These are phyloP conservation scores for Cranoglanis bouderius DNA, from an alignment of 2,113 vertebrate genomes.

Conservation along the genomic window DNA sequence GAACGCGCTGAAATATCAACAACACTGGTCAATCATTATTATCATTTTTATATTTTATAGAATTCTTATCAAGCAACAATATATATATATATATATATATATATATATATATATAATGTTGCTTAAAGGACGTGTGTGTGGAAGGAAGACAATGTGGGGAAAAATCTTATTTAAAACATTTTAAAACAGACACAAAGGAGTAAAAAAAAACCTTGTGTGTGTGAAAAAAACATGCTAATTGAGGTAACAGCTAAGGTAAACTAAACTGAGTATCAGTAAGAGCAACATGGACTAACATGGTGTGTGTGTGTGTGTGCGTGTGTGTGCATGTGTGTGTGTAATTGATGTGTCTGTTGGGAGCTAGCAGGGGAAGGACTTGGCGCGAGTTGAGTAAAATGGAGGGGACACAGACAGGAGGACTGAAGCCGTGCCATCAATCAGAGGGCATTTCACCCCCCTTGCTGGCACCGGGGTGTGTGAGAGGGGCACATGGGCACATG, in stretches of 20 bases:
- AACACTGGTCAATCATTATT: background rate
- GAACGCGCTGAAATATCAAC: background rate
- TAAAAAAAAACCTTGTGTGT: background rate
- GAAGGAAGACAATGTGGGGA: slow-evolving; percentile 44
- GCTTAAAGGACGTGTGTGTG: slow-evolving; percentile 29
- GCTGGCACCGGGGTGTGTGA: slow-evolving; percentile 61
- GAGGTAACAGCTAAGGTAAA: background rate
- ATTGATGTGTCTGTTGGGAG: slow-evolving; percentile 79
- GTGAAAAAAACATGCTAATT: slow-evolving; percentile 41
- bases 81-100: too few relatives aligned
- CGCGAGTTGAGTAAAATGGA: slow-evolving; percentile 67
- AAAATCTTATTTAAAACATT: background rate
- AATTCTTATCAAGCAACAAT: background rate
- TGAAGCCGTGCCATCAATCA: slow-evolving; percentile 79
- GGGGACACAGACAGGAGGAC: slow-evolving; percentile 61
- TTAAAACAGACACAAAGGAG: background rate
- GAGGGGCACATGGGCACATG: slow-evolving; percentile 62
- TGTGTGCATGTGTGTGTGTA: slow-evolving; percentile 63
- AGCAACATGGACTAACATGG: background rate
- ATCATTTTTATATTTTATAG: background rate
- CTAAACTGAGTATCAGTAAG: background rate
- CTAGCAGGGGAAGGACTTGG: slow-evolving; percentile 61
- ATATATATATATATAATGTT: background rate
- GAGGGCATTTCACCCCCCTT: slow-evolving; percentile 75
- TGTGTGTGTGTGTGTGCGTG: slow-evolving; percentile 61